Base-by-base conservation (phyloP, 2,113 vertebrate species). In the Tylochromis polylepis region DNA sequence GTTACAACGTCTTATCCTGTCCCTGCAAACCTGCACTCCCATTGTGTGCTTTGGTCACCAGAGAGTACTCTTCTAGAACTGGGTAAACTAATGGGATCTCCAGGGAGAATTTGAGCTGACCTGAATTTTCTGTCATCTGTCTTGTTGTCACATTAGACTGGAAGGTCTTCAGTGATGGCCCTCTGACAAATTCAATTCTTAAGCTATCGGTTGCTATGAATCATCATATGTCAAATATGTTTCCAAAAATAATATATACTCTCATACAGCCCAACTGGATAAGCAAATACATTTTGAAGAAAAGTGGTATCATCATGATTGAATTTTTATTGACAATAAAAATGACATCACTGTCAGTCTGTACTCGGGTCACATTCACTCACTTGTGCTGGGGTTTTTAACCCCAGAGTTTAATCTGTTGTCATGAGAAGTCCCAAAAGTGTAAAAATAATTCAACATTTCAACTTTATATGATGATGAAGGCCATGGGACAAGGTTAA, bases 1-100 rank as follows among this genome's bases (percentile, higher is more conserved):
- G 75, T 89, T 85, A 43, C 75, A 87, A 72, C 49, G 85, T 87
- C 82, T 84, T 84, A 81, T 86, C 56, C 85, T 56, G 70, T 75
- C 27, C 8, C 24, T 60, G 43, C 67, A 78, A 83, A 87, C 75
- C 72, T 24, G 41, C 29, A n/a, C 24, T 36, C 20, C 43, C 46
- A 84, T 57, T 88, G 72, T 85, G 75, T 83, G 20, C 34, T 53
- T 57, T 36, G 43, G 88, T 80, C 84, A 85, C 84, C 2, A 9
- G 85, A 83, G 85, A 87, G 56, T 4, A 34, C 41, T 65, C 11
- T 29, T 77, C 34, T n/a, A 38, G 10, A 83, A 49, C 31, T 29
- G 67, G 24, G 55, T 58, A 27, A 81, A 81, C 43, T 75, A 87
- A 77, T n/a, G 43, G 31, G 56, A 83, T 88, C 79, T 79, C 41